Base-by-base conservation (phyloP, 2,888 invertebrate species). In the Creontiades dilutus region DNA sequence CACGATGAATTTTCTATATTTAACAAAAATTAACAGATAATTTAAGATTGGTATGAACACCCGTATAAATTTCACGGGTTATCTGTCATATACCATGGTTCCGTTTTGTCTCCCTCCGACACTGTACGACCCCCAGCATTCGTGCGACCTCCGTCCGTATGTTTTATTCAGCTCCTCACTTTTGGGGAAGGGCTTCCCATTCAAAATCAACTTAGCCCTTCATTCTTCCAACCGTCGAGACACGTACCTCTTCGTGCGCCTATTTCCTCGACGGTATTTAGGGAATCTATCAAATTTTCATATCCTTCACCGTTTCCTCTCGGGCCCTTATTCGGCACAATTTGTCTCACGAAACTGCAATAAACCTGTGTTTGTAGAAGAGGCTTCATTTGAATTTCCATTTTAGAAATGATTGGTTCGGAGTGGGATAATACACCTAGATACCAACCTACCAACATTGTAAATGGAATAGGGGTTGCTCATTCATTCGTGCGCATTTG, bases 81-180 rank as follows among this genome's bases (percentile, higher is more conserved):
- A 68, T 68, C 68, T 12, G 68, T 68, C 68, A 68, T 19, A 68
- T 68, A 23, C 27, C 68, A 27, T 19, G 68, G 68, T 23, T 68
- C 23, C 27, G 13, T 23, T 68, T 19, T 9, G 23, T 68, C 23
- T 68, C 23, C 68, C 68, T n/a, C 27, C 19, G n/a, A n/a, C 57
- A n/a, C 19, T 57, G 57, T 68, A 23, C 68, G 68, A 68, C 68
- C 68, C 23, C 68, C 68, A 68, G 23, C 68, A n/a, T n/a, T n/a
- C n/a, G n/a, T n/a, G n/a, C n/a, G n/a, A n/a, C 68, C 68, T 5
- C 80, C 82, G 19, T 46, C 48, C 82, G 27, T 27, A 82, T 82
- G 82, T 82, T 82, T 82, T 82, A 82, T 82, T 82, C 82, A 82
- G 52, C 7, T 23, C 82, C 82, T 82, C 82, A 82, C 82, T 55